Percentiles rank a stretch among this genome's conserved stretches.
Evolutionary conservation across 2,888 invertebrate genomes (phyloP).

Genomic region (Miltochrista miniata): DNA sequence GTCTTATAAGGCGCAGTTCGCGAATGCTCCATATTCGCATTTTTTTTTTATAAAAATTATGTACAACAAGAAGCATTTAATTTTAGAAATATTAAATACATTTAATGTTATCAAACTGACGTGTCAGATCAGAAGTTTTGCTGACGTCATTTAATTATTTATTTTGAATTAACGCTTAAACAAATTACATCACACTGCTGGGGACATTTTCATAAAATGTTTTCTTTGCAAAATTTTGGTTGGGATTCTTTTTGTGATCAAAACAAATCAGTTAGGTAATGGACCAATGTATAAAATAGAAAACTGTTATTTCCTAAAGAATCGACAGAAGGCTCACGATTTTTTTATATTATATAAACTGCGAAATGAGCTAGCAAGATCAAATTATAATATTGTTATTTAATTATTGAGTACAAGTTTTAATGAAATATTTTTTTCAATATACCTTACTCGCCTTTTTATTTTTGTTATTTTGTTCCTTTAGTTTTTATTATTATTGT

Average conservation of each 20-base stretch:
- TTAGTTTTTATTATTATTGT: constrained; percentile 81
- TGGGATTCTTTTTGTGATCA: constrained; percentile 50
- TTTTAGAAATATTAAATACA: constrained; percentile 78
- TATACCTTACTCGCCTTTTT: constrained; percentile 78
- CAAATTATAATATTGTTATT: constrained; percentile 83
- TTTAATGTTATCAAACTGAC: constrained; percentile 72
- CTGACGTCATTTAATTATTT: constrained; percentile 60
- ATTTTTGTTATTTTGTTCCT: constrained; percentile 82
- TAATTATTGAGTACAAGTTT: constrained; percentile 83
- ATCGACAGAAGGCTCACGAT: constrained; percentile 63
- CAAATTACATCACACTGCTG: constrained; percentile 73
- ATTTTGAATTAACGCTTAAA: constrained; percentile 72
- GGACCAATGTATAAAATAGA: constrained; percentile 74
- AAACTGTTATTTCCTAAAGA: constrained; percentile 63
- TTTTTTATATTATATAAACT: constrained; percentile 61
- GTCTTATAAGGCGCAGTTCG: constrained; percentile 45
- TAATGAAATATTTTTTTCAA: constrained; percentile 79
- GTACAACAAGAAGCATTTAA: constrained; percentile 83
- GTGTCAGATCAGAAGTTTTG: constrained; percentile 60
- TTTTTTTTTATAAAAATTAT: constrained; percentile 64
- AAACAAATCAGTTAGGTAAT: constrained; percentile 58
- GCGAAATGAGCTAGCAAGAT: constrained; percentile 75
- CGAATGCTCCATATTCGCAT: constrained; percentile 46
- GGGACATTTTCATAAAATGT: constrained; percentile 54
- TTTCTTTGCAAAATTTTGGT: constrained; percentile 50